Percentiles rank a stretch among this genome's conserved stretches.
Evolutionary conservation across 2,888 invertebrate species (phyloP).

Genomic region (Galeruca laticollis): DNA sequence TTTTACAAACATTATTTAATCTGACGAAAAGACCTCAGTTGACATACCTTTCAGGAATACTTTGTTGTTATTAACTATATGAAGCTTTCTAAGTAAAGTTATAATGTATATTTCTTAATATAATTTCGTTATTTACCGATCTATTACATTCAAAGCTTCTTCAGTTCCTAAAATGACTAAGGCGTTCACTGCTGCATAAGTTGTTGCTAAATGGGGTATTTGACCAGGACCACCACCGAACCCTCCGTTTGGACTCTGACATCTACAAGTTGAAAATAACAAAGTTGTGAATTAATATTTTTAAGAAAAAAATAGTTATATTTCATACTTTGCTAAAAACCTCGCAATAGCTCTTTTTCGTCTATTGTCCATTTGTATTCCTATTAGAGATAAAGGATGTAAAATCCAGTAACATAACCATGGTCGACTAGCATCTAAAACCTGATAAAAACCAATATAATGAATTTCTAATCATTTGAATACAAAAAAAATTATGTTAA

Average conservation of each 20-base stretch:
- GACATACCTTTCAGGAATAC: too few relatives aligned
- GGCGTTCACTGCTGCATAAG: slow-evolving; percentile 96
- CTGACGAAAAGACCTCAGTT: too few relatives aligned
- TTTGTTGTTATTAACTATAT: too few relatives aligned
- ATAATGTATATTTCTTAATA: neutral
- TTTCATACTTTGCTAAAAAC: slow-evolving; percentile 71
- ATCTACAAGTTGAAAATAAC: slow-evolving; percentile 66
- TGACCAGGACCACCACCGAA: slow-evolving; percentile 97
- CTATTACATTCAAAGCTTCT: slow-evolving; percentile 88
- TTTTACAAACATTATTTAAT: too few relatives aligned
- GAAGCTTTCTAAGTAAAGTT: too few relatives aligned
- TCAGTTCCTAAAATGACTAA: slow-evolving; percentile 85
- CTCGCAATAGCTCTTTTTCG: slow-evolving; percentile 70
- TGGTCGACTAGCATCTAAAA: slow-evolving; percentile 93
- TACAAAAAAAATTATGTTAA: too few relatives aligned
- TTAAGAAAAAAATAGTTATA: neutral
- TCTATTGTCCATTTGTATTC: slow-evolving; percentile 72
- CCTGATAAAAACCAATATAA: slow-evolving; percentile 63
- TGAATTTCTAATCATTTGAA: slow-evolving; percentile 20
- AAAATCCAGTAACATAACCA: slow-evolving; percentile 99
- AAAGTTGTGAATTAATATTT: neutral
- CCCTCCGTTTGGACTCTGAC: slow-evolving; percentile 86
- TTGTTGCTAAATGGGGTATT: slow-evolving; percentile 93
- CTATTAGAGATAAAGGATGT: slow-evolving; percentile 87
- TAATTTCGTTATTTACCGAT: slow-evolving; percentile 71